Evolutionary conservation across 1,140 invertebrate species (phyloP).

Genomic region (Drosophila lowei): DNA sequence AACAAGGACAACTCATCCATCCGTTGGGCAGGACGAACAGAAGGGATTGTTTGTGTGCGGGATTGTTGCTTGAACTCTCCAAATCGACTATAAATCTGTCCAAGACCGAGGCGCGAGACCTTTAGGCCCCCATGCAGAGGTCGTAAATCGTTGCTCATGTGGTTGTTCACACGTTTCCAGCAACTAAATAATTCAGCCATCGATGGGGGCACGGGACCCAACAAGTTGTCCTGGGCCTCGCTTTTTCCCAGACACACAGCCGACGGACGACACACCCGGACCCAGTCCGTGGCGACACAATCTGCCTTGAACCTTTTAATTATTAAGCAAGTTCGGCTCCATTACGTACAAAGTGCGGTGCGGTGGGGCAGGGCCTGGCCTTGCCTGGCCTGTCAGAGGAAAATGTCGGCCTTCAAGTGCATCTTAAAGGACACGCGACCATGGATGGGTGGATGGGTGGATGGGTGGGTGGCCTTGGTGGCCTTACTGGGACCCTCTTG

Average conservation of each 20-base stretch:
- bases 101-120: not conserved
- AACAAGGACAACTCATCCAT: constrained; percentile 1
- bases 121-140: constrained; percentile 12
- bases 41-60: too few species aligned
- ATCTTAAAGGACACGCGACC: constrained; percentile 13
- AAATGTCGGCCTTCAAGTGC: constrained; percentile 26
- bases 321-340: constrained; percentile 46
- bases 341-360: constrained; percentile 31
- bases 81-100: constrained; percentile 24
- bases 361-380: not conserved
- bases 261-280: not conserved
- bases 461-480: too few species aligned
- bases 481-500: not conserved
- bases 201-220: constrained; percentile 11
- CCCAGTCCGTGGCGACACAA: constrained; percentile 1
- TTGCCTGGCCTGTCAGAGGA: not conserved
- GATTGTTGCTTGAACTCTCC: too few species aligned
- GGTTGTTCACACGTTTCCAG: constrained; percentile 35
- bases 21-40: too few species aligned
- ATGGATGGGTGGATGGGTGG: not conserved
- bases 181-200: constrained; percentile 47
- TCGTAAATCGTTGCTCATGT: constrained; percentile 38
- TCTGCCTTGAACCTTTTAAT: constrained; percentile 55
- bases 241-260: constrained; percentile 40
- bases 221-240: constrained; percentile 36